phyloP scores from a whole-genome alignment of 2,888 invertebrate species.

The Homarus gammarus region DNA sequence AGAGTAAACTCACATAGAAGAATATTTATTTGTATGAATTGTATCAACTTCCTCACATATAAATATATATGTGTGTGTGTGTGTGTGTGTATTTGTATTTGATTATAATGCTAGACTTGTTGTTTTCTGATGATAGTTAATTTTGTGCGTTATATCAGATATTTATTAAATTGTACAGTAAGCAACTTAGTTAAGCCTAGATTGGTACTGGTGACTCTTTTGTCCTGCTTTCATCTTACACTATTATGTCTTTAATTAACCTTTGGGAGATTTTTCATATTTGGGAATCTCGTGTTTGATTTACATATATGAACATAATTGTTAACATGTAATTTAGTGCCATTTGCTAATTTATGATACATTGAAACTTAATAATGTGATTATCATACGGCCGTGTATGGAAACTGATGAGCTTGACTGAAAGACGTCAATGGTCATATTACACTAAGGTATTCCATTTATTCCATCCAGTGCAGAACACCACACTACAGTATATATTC shows the following conservation, averaged over 20 bases:
- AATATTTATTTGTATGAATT: slow-evolving; percentile 31
- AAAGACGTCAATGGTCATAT: background rate
- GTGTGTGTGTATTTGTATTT: background rate
- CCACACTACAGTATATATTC: background rate
- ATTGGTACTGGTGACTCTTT: background rate
- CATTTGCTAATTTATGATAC: slow-evolving; percentile 3
- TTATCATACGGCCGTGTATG: background rate
- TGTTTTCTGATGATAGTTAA: slow-evolving; percentile 18
- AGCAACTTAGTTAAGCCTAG: background rate
- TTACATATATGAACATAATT: background rate
- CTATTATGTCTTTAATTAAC: background rate
- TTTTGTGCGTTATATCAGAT: slow-evolving; percentile 18
- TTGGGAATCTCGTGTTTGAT: background rate
- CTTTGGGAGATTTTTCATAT: background rate
- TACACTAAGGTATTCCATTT: slow-evolving; percentile 20
- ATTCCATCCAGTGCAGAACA: slow-evolving; percentile 29
- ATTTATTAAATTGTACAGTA: background rate
- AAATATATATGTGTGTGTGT: slow-evolving; percentile 17
- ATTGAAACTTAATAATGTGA: background rate
- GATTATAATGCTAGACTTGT: background rate
- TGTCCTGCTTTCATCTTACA: background rate
- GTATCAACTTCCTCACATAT: background rate
- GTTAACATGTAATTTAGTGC: background rate
- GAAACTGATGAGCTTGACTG: background rate
- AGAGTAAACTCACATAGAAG: background rate